These are phyloP conservation scores for Melinopterus prodromus DNA, from an alignment of 2,888 invertebrate genomes.

Conservation along the genomic window DNA sequence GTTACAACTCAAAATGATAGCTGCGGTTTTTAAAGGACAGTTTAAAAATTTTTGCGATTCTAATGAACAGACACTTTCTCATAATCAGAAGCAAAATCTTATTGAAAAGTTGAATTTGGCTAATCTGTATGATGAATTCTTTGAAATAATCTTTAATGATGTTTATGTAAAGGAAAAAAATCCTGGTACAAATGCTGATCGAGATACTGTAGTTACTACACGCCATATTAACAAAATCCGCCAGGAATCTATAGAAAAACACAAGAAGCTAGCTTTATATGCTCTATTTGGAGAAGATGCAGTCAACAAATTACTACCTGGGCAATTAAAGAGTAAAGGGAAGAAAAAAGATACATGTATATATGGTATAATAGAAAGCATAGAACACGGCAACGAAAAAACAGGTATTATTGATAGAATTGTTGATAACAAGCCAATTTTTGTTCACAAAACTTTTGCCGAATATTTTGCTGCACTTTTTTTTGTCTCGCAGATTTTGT, in stretches of 20 bases:
- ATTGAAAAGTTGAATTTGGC: too few species aligned
- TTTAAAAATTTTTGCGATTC: slow-evolving; percentile 10
- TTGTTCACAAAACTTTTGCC: slow-evolving; percentile 21
- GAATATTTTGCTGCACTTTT: slow-evolving; percentile 13
- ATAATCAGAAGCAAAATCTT: too few species aligned
- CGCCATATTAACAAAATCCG: neutral
- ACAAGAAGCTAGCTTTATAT: neutral
- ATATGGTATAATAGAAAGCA: too few species aligned
- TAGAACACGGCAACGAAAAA: slow-evolving; percentile 11
- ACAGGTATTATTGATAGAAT: slow-evolving; percentile 8
- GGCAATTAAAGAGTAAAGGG: neutral
- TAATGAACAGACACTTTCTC: neutral
- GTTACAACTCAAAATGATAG: neutral
- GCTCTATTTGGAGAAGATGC: neutral
- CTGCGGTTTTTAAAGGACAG: slow-evolving; percentile 6
- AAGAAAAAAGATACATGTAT: too few species aligned
- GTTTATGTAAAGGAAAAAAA: slow-evolving; percentile 11
- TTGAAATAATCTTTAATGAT: neutral
- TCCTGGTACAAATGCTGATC: neutral
- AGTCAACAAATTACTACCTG: neutral
- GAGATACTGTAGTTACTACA: neutral
- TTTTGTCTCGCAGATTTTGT: neutral
- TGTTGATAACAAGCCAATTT: neutral
- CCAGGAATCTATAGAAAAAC: slow-evolving; percentile 11
- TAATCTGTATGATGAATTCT: neutral